Evolutionary conservation across 2,888 invertebrate genomes (phyloP).

Genomic region (Periphyllus acericola): DNA sequence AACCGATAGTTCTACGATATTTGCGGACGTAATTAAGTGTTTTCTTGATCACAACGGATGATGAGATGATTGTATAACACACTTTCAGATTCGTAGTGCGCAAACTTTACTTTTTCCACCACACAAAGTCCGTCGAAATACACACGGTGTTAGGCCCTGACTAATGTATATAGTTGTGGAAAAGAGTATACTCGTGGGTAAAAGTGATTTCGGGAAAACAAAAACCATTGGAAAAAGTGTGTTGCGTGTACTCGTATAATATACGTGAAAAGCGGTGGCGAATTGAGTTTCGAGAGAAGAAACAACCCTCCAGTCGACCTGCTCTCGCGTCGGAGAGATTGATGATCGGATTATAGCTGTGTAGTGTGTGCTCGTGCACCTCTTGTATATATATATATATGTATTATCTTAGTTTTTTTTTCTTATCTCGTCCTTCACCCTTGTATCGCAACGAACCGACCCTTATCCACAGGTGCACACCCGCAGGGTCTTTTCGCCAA

Average conservation of each 20-base stretch:
- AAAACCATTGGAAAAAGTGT: background rate
- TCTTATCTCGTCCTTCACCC: background rate
- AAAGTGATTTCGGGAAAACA: background rate
- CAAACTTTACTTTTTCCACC: no score
- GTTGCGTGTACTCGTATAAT: background rate
- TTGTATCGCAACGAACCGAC: background rate
- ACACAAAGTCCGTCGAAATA: no score
- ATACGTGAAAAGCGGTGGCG: background rate
- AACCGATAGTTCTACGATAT: no score
- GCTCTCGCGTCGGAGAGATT: constrained; percentile 8
- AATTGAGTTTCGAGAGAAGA: background rate
- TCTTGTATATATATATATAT: background rate
- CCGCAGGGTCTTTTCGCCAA: background rate
- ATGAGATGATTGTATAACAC: no score
- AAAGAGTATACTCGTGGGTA: no score
- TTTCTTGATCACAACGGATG: no score
- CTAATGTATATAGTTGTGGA: no score
- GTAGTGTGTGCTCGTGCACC: background rate
- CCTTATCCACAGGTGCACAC: background rate
- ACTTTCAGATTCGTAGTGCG: no score
- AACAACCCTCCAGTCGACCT: background rate
- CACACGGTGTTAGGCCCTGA: no score
- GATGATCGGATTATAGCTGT: background rate
- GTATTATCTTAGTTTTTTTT: background rate
- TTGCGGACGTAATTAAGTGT: no score